phyloP scores from a whole-genome alignment of 2,113 vertebrate species.

The Silurus asotus region DNA sequence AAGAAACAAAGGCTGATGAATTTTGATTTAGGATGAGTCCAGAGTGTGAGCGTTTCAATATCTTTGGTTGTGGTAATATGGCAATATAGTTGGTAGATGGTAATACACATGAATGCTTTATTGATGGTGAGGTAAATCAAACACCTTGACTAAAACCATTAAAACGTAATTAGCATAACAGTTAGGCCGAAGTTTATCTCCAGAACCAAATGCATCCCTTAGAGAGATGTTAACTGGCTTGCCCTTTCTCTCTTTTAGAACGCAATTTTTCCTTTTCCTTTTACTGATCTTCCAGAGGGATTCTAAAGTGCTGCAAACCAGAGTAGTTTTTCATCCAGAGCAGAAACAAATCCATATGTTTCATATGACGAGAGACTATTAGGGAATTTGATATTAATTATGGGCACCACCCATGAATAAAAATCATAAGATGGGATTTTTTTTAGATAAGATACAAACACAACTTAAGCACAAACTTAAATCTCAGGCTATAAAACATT shows the following conservation, averaged over 20 bases:
- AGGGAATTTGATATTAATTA: not conserved
- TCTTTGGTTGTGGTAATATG: not conserved
- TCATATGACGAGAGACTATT: not conserved
- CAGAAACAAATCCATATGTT: not conserved
- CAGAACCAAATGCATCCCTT: not conserved
- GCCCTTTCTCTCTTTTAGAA: not conserved
- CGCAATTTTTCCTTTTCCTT: not conserved
- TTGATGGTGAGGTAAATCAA: not conserved
- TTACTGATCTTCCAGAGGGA: too few species aligned
- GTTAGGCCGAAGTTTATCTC: not conserved
- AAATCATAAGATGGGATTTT: not conserved
- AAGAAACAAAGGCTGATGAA: not conserved
- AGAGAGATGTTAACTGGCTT: not conserved
- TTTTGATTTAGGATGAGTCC: not conserved
- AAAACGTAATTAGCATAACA: not conserved
- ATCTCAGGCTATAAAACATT: not conserved
- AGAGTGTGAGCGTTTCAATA: not conserved
- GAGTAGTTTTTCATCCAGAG: not conserved
- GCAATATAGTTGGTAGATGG: too few species aligned
- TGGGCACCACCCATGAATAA: not conserved
- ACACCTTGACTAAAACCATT: not conserved
- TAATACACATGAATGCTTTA: not conserved
- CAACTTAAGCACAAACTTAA: conserved; percentile 8
- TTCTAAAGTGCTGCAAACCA: not conserved
- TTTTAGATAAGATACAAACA: conserved; percentile 13